phyloP scores from a whole-genome alignment of 1,140 invertebrate genomes.

The Drosophila sulfurigaster region DNA sequence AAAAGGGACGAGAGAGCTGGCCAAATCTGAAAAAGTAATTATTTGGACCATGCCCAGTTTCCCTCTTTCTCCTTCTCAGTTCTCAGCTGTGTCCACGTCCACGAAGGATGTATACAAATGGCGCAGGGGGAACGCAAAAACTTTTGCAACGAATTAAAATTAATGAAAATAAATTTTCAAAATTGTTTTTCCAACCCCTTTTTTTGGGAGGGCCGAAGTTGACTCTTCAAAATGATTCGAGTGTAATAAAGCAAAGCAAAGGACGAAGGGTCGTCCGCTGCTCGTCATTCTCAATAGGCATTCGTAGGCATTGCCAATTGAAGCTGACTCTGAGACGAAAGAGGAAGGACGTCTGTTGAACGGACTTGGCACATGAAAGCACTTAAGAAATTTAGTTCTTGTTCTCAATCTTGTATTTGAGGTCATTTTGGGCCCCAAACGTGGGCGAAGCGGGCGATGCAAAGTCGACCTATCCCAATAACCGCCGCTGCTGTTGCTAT shows the following conservation, averaged over 20 bases:
- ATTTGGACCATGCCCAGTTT: constrained; percentile 51
- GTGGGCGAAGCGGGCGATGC: not conserved
- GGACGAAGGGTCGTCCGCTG: constrained; percentile 51
- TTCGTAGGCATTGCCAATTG: constrained; percentile 40
- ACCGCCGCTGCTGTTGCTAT: constrained; percentile 11
- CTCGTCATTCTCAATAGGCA: constrained; percentile 10
- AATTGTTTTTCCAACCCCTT: constrained; percentile 78
- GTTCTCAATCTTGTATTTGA: constrained; percentile 78
- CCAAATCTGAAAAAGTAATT: constrained; percentile 79
- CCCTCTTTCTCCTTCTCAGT: not conserved
- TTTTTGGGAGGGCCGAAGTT: constrained; percentile 46
- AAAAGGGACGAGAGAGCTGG: constrained; percentile 66
- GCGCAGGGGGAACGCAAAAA: constrained; percentile 48
- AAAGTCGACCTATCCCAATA: constrained; percentile 1
- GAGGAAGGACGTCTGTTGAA: not conserved
- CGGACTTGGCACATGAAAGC: constrained; percentile 66
- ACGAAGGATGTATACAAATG: constrained; percentile 16
- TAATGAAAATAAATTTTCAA: constrained; percentile 82
- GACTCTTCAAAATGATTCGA: constrained; percentile 76
- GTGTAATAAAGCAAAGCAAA: constrained; percentile 73
- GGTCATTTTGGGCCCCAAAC: constrained; percentile 40
- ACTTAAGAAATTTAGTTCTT: constrained; percentile 80
- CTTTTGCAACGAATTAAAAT: constrained; percentile 80
- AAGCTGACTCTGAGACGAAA: not conserved
- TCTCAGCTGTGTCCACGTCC: constrained; percentile 10